Conservation (phyloP, 1,140 invertebrate genomes). For the Neotoxoptera formosana region DNA sequence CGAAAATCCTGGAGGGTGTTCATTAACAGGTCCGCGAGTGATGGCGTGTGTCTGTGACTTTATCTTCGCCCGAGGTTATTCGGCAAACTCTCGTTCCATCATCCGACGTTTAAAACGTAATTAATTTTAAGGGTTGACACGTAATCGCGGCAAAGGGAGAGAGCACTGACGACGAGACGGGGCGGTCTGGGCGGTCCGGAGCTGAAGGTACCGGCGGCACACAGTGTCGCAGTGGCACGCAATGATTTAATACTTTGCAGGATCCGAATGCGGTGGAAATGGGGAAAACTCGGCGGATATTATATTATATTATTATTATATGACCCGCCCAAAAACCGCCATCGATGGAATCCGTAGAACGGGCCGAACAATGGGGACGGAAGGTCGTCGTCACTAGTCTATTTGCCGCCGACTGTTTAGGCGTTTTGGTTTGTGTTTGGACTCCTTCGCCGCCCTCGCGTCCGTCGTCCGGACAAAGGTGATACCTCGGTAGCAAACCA, state of each 20-base stretch:
- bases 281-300: not conserved
- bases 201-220: not conserved
- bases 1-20: not conserved
- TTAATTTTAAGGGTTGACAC: slow-evolving; percentile 31
- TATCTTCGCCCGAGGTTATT: not conserved
- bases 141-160: not conserved
- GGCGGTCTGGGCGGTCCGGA: not conserved
- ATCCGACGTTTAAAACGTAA: slow-evolving; percentile 15
- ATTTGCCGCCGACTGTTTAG: not conserved
- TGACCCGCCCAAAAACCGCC: not conserved
- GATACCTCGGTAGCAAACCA: not conserved
- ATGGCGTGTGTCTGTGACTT: not conserved
- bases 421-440: not conserved
- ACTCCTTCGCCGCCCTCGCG: not conserved
- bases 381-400: not conserved
- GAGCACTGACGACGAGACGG: not conserved
- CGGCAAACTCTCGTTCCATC: not conserved
- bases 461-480: not conserved
- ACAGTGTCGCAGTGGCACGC: not conserved
- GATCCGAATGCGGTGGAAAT: not conserved
- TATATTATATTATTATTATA: too few relatives aligned
- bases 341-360: not conserved
- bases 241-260: slow-evolving; percentile 23
- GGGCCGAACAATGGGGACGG: not conserved
- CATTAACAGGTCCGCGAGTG: not conserved